These are phyloP conservation scores for Zoanthus sociatus DNA, from an alignment of 92 coral and sea anemone genomes.

Conservation along the genomic window DNA sequence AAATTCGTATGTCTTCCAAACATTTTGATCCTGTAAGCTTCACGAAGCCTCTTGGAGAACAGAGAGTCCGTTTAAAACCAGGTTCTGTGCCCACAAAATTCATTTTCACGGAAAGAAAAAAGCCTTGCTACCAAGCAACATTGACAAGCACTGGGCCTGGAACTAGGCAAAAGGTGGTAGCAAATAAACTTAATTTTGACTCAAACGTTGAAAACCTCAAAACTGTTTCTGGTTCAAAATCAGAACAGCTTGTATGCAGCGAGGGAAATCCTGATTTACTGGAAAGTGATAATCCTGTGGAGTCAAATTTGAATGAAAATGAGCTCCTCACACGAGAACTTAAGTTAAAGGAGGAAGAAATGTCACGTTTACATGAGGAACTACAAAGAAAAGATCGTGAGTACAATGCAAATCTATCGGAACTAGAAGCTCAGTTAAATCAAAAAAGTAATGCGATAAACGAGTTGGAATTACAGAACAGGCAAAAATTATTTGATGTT, in stretches of 20 bases:
- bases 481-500: not conserved
- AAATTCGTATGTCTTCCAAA: conserved; percentile 16
- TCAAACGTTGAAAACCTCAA: not conserved
- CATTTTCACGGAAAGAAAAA: not conserved
- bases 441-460: not conserved
- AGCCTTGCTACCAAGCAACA: not conserved
- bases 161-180: not conserved
- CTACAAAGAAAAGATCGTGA: not conserved
- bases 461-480: not conserved
- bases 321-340: not conserved
- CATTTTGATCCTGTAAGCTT: conserved; percentile 25
- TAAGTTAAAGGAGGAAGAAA: not conserved
- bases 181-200: not conserved
- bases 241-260: not conserved
- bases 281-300: not conserved
- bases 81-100: not conserved
- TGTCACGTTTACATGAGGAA: not conserved
- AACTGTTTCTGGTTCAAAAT: not conserved
- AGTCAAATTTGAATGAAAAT: not conserved
- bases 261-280: not conserved
- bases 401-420: not conserved
- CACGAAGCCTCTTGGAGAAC: not conserved
- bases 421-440: not conserved
- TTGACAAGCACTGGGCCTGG: not conserved
- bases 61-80: not conserved